These are phyloP conservation scores for Bubo bubo DNA, from an alignment of 2,113 vertebrate species.

Conservation along the genomic window DNA sequence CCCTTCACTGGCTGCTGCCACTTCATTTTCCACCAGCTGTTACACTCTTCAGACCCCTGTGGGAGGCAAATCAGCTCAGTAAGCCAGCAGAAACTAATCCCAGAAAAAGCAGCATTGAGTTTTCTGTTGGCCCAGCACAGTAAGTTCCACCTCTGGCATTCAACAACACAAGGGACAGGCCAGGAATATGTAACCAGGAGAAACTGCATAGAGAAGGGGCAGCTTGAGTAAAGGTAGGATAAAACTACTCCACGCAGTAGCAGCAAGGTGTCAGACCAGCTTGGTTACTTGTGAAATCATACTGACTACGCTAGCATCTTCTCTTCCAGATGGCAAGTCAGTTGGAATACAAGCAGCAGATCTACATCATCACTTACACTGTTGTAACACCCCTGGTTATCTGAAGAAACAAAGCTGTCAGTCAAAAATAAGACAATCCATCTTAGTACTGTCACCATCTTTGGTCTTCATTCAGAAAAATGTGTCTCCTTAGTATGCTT, in stretches of 20 bases:
- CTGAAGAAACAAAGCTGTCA: constrained; percentile 9
- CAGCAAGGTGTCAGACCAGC: constrained; percentile 8
- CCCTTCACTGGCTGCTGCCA: background rate
- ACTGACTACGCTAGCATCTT: background rate
- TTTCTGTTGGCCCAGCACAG: background rate
- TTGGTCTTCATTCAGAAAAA: constrained; percentile 6
- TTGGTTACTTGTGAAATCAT: constrained; percentile 20
- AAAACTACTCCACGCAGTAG: background rate
- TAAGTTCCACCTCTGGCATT: background rate
- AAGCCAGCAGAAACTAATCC: background rate
- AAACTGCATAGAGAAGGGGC: background rate
- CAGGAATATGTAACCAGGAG: background rate
- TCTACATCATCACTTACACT: background rate
- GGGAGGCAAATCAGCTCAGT: background rate
- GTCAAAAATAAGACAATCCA: background rate
- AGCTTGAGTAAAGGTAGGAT: background rate
- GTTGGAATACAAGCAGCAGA: background rate
- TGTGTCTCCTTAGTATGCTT: background rate
- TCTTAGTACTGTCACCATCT: background rate
- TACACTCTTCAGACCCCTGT: background rate
- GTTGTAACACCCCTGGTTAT: constrained; percentile 4
- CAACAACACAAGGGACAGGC: background rate
- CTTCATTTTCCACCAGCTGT: background rate
- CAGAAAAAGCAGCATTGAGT: background rate
- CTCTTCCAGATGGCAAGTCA: background rate